phyloP scores from a whole-genome alignment of 2,888 invertebrate genomes.

The Hipparchia semele region DNA sequence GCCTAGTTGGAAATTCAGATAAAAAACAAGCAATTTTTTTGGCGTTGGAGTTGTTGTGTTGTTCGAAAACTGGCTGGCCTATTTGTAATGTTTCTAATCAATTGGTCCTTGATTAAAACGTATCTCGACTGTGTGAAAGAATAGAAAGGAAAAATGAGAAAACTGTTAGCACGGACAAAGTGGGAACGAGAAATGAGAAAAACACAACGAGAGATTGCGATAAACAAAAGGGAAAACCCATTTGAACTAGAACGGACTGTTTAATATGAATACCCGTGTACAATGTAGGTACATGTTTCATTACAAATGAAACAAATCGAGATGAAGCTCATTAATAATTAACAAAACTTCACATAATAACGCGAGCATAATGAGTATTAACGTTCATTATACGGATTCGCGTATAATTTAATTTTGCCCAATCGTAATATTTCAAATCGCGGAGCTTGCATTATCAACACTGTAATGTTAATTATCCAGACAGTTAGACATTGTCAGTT shows the following conservation, averaged over 20 bases:
- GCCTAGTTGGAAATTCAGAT: not conserved
- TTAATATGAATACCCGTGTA: conserved; percentile 3
- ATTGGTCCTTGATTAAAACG: conserved; percentile 19
- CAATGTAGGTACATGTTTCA: not conserved
- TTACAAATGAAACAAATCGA: conserved; percentile 13
- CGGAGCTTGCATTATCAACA: conserved; percentile 21
- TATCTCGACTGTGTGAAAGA: conserved; percentile 1
- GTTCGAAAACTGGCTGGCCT: conserved; percentile 16
- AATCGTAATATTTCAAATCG: conserved; percentile 24
- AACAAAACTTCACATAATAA: conserved; percentile 26
- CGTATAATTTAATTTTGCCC: conserved; percentile 26
- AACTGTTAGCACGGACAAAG: conserved; percentile 1
- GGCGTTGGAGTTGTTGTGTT: not conserved
- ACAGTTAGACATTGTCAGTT: conserved; percentile 22
- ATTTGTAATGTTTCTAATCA: conserved; percentile 12
- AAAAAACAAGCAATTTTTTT: conserved; percentile 1
- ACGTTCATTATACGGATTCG: conserved; percentile 20
- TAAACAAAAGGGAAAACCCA: conserved; percentile 20
- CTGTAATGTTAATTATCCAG: conserved; percentile 28
- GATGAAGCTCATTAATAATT: conserved; percentile 5
- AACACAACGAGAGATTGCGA: conserved; percentile 23
- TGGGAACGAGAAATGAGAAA: conserved; percentile 15
- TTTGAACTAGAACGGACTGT: not conserved
- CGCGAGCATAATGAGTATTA: not conserved
- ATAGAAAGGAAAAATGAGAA: conserved; percentile 18